These are phyloP conservation scores for Pentamera pediparva DNA, from an alignment of 53 echinoderm and acorn worm genomes.

Conservation along the genomic window DNA sequence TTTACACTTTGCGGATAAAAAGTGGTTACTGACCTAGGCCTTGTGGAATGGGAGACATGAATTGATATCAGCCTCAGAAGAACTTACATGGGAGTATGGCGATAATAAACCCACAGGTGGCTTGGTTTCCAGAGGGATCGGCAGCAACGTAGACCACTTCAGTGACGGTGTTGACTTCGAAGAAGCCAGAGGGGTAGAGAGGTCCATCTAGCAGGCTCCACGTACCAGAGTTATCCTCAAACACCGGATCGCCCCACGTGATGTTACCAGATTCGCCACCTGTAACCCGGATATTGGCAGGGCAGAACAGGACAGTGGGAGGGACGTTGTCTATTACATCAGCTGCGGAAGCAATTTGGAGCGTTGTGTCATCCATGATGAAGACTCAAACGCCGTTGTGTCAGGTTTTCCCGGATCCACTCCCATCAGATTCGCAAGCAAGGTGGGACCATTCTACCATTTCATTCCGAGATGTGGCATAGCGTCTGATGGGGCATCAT, in stretches of 20 bases:
- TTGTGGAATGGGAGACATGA: too few species aligned
- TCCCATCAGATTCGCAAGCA: too few species aligned
- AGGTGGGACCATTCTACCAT: too few species aligned
- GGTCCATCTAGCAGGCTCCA: neutral
- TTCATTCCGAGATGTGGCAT: too few species aligned
- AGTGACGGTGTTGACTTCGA: neutral
- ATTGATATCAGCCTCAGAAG: neutral
- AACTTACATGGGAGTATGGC: conserved; percentile 11
- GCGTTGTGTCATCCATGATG: neutral
- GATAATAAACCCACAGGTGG: conserved; percentile 3
- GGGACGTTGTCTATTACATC: conserved; percentile 12
- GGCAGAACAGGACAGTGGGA: conserved; percentile 3
- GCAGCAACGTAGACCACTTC: neutral
- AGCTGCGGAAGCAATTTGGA: neutral
- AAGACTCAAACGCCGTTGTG: neutral
- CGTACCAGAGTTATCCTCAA: conserved; percentile 38
- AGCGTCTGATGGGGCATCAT: too few species aligned
- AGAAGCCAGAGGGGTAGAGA: neutral
- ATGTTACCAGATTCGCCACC: conserved; percentile 8
- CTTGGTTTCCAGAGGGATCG: conserved; percentile 14
- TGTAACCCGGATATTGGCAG: neutral
- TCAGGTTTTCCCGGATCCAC: too few species aligned
- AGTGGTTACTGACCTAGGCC: too few species aligned
- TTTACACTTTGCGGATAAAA: too few species aligned
- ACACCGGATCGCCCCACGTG: conserved; percentile 25